Percentiles rank a stretch among this genome's conserved stretches.
Conservation (phyloP, 2,113 vertebrate species). For the Paratilapia polleni region DNA sequence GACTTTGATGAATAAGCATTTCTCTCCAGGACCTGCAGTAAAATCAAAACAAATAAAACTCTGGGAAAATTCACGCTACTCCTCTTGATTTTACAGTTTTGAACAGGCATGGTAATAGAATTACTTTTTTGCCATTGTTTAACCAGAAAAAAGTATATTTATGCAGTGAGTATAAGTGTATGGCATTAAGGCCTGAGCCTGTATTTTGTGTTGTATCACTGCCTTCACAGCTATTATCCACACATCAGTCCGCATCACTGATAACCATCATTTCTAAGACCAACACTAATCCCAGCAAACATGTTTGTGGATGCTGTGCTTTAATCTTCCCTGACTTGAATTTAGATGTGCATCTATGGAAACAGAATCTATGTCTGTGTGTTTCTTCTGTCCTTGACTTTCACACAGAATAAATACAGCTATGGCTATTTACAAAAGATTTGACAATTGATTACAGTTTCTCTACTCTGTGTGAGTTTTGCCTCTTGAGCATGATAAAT, state of each 20-base stretch:
- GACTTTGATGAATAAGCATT: neutral
- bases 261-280: neutral
- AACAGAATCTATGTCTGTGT: neutral
- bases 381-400: neutral
- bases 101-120: neutral
- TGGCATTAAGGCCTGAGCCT: neutral
- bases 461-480: neutral
- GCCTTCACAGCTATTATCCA: neutral
- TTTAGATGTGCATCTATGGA: neutral
- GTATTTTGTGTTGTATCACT: constrained; percentile 3
- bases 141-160: neutral
- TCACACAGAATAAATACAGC: neutral
- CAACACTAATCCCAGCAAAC: constrained; percentile 1
- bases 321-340: constrained; percentile 17
- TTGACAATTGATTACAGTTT: neutral
- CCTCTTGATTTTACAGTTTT: neutral
- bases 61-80: neutral
- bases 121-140: neutral
- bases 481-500: neutral
- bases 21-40: neutral
- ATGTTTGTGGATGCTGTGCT: neutral
- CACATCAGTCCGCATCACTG: neutral
- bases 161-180: neutral
- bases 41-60: neutral
- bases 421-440: neutral